Evolutionary conservation across 2,113 vertebrate species (phyloP), one percentile per base, ranked within the genome.

Genomic region (Vidua macroura): DNA sequence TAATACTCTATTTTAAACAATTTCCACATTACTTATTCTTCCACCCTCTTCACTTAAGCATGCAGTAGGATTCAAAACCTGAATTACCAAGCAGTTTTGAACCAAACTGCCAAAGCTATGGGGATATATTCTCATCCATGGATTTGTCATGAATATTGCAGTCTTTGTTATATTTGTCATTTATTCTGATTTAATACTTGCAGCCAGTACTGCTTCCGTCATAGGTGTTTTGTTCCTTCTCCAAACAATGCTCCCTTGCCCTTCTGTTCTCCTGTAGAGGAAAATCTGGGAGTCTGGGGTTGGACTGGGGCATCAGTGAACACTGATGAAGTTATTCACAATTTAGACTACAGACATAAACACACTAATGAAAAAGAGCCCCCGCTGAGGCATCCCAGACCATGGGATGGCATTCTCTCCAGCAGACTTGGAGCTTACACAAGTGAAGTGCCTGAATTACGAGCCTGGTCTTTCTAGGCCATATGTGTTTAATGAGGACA

Each of bases 51-150:
- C 86, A 74, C 56, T 84, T 77, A n/a, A 92, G 62, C 49, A 48
- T 31, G 83, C 89, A 95, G 86, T 59, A 78, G 85, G 84, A 87
- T 91, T 96, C 90, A 86, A 90, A 94, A 82, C 66, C 48, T 44
- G 60, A 84, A 70, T 63, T 67, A 63, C 24, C 15, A 52, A 56
- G 22, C 24, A 23, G 69, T 86, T 95, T 82, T 92, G 86, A 96
- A 91, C 31, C 9, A 1, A 75, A 83, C 90, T 92, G 83, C 88
- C 48, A 67, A 62, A 88, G 63, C 90, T 92, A 22, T 83, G 88
- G 92, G 92, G 79, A 93, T 41, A 67, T 90, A 62, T 35, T 89
- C 55, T 88, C 68, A 80, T 92, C 68, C 60, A 59, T 56, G 73
- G 60, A 70, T 92, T 83, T 94, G 72, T 86, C 7, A 9, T 70